Evolutionary conservation across 2,797 vertebrate genomes (phyloP).

Genomic region (Pseudomugil tenellus): DNA sequence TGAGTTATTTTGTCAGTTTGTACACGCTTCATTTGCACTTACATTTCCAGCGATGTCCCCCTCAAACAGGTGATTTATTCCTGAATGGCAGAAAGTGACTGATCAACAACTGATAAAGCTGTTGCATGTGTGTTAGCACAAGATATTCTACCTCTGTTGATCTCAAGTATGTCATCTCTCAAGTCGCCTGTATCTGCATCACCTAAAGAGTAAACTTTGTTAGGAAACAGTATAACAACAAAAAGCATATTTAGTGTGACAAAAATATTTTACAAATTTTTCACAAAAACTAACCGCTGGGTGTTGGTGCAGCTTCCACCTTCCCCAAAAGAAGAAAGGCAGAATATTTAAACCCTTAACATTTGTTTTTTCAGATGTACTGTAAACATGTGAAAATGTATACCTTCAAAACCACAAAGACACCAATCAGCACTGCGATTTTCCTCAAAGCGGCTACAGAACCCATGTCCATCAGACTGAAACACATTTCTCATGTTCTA

Average conservation of each 20-base stretch:
- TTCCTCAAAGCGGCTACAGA: constrained; percentile 22
- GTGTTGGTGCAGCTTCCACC: constrained; percentile 65
- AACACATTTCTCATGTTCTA: constrained; percentile 7
- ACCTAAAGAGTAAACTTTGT: constrained; percentile 57
- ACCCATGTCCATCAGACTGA: constrained; percentile 55
- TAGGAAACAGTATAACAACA: neutral
- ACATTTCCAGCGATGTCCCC: constrained; percentile 89
- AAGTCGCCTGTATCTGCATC: constrained; percentile 76
- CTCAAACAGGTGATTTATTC: constrained; percentile 86
- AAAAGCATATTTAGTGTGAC: neutral
- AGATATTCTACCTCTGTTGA: constrained; percentile 84
- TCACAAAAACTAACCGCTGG: constrained; percentile 53
- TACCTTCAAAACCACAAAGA: constrained; percentile 67
- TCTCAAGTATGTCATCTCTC: constrained; percentile 86
- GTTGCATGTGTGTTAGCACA: neutral
- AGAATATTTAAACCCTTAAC: neutral
- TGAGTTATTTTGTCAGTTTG: neutral
- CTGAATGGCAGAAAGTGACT: constrained; percentile 59
- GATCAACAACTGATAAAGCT: too few species aligned
- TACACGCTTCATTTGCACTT: constrained; percentile 65
- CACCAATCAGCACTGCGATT: constrained; percentile 41
- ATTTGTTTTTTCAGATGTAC: neutral
- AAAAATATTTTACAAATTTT: neutral
- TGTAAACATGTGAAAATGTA: neutral
- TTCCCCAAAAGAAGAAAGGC: constrained; percentile 37